A percentile compares a stretch with the other conserved stretches of the same genome.
These are phyloP conservation scores for Scomber scombrus DNA, from an alignment of 2,113 vertebrate species.

Conservation along the genomic window DNA sequence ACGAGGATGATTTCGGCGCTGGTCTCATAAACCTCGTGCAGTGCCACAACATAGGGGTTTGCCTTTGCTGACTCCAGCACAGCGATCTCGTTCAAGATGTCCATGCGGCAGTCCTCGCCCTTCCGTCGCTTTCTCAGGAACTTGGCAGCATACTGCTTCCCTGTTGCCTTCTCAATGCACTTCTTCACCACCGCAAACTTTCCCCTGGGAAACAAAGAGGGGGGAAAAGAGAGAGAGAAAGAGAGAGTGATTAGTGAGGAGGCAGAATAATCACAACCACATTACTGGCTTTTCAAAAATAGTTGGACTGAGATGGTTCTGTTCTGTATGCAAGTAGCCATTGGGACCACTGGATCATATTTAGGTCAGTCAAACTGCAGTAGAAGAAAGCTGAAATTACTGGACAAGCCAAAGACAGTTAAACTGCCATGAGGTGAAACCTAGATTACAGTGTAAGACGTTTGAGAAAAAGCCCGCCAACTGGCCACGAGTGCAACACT, in stretches of 20 bases:
- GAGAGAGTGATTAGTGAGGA: conserved; percentile 40
- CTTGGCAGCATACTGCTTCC: conserved; percentile 94
- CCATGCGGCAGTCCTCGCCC: conserved; percentile 93
- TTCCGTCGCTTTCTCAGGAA: conserved; percentile 96
- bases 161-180: conserved; percentile 92
- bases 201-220: conserved; percentile 82
- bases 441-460: conserved; percentile 37
- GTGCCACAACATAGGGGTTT: conserved; percentile 91
- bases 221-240: conserved; percentile 20
- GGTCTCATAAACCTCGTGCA: conserved; percentile 96
- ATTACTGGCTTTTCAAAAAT: conserved; percentile 44
- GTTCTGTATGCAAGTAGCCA: conserved; percentile 33
- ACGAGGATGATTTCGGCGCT: conserved; percentile 92
- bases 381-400: conserved; percentile 45
- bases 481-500: conserved; percentile 19
- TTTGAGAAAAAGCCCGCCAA: conserved; percentile 10
- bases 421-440: conserved; percentile 32
- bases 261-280: conserved; percentile 50
- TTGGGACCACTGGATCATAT: conserved; percentile 19
- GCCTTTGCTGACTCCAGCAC: conserved; percentile 91
- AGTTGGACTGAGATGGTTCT: conserved; percentile 37
- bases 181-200: conserved; percentile 98
- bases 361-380: conserved; percentile 17
- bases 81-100: conserved; percentile 96
- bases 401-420: conserved; percentile 36